Evolutionary conservation across 2,797 vertebrate species (phyloP), one percentile per base, ranked within the genome.

Genomic region (Pseudomugil tenellus): DNA sequence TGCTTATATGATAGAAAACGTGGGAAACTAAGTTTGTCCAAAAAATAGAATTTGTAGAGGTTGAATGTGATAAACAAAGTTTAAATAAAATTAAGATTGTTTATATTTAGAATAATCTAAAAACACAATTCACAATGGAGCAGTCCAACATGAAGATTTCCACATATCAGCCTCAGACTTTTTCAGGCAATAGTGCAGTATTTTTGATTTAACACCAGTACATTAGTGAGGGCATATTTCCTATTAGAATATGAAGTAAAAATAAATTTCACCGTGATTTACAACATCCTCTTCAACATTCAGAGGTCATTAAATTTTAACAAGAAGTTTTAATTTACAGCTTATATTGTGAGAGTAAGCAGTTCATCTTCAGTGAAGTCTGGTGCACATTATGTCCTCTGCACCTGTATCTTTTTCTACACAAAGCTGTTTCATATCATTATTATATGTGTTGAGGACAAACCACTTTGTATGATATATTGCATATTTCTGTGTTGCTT

Each of bases 301-400:
- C 41, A 34, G 19, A 21, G 8, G 3, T 49, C 46, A 83, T 77
- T 77, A 34, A 64, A 81, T 72, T 73, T 75, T 53, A 69, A 82
- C 37, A 37, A 16, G 52, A 79, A 79, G 80, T 81, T 84, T 70
- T 0, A 67, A 86, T 84, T 84, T 67, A 80, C 55, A 70, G 58
- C 52, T 77, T 46, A 41, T n/a, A 52, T 72, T 80, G 79, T 70
- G 23, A 51, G 32, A 76, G 31, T 26, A 28, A 67, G 57, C 52
- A 55, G 55, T 59, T 56, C 46, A 77, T 77, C 76, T 58, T 60
- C 34, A 32, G 35, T 56, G 46, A 63, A 79, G 79, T 78, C 67
- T 82, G 77, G 64, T 35, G 6, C 26, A 58, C 71, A 77, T 79
- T 77, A 81, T 8, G 17, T 17, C 17, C 29, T n/a, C 4, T 51